Percentiles rank a stretch among this genome's conserved stretches.
These are phyloP conservation scores for Melanotaenia trifasciata DNA, from an alignment of 2,797 vertebrate genomes.

Conservation along the genomic window DNA sequence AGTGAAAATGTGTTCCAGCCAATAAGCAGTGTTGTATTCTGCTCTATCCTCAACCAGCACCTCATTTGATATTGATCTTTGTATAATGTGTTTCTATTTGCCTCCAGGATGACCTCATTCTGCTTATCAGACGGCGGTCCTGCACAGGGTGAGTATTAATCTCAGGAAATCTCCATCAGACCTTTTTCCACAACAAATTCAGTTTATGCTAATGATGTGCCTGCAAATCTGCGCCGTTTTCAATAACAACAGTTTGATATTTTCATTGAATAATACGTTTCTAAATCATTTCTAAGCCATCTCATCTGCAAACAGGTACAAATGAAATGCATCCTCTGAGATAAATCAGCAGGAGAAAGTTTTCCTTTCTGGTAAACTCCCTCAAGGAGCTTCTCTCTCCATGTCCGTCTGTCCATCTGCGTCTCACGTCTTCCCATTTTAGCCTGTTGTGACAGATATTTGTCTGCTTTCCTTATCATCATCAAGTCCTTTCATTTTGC, in stretches of 20 bases:
- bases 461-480: slow-evolving; percentile 29
- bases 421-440: slow-evolving; percentile 27
- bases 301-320: background rate
- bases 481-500: slow-evolving; percentile 16
- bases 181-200: slow-evolving; percentile 22
- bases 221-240: background rate
- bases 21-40: background rate
- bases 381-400: slow-evolving; percentile 23
- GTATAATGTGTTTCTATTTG: slow-evolving; percentile 37
- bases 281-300: background rate
- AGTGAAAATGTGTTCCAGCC: background rate
- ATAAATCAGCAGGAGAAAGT: slow-evolving; percentile 16
- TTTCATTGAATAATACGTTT: background rate
- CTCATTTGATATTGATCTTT: slow-evolving; percentile 31
- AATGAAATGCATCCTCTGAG: background rate
- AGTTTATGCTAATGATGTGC: slow-evolving; percentile 26
- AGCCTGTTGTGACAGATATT: slow-evolving; percentile 47
- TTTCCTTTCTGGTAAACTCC: slow-evolving; percentile 41
- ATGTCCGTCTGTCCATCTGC: slow-evolving; percentile 24
- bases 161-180: slow-evolving; percentile 34
- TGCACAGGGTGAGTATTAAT: slow-evolving; percentile 22
- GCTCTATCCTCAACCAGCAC: background rate
- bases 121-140: slow-evolving; percentile 21
- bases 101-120: slow-evolving; percentile 19
- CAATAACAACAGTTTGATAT: background rate